Conservation (phyloP, 2,888 invertebrate genomes). For the Loripinus fragilis region DNA sequence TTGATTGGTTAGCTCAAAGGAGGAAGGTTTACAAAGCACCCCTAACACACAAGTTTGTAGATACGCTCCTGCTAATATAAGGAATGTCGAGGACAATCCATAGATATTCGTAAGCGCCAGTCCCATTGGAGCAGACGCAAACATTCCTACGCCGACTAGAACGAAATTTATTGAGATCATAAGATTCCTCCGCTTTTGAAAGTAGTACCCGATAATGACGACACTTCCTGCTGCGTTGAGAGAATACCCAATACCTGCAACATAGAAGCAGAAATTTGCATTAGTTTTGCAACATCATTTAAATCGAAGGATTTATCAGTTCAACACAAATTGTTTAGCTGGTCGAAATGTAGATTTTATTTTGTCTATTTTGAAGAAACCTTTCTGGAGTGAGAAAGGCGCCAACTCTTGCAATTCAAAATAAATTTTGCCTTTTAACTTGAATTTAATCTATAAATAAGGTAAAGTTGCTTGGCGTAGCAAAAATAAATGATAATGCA, state of each 20-base stretch:
- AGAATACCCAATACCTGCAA: constrained; percentile 58
- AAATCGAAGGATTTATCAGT: too few species aligned
- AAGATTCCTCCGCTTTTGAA: constrained; percentile 46
- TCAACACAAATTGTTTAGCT: too few species aligned
- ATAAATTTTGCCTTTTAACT: too few species aligned
- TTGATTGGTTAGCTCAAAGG: constrained; percentile 41
- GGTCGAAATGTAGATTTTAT: too few species aligned
- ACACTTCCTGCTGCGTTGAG: constrained; percentile 48
- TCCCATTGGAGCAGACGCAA: constrained; percentile 53
- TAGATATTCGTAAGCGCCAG: constrained; percentile 36
- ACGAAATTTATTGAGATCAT: constrained; percentile 42
- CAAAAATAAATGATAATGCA: too few species aligned
- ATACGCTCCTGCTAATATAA: constrained; percentile 44
- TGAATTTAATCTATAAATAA: too few species aligned
- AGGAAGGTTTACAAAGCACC: constrained; percentile 49
- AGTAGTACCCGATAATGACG: constrained; percentile 59
- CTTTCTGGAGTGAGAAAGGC: too few species aligned
- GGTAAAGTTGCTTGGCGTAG: too few species aligned
- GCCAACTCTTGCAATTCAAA: too few species aligned
- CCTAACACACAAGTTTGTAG: constrained; percentile 59
- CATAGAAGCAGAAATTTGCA: not conserved
- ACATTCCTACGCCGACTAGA: constrained; percentile 55
- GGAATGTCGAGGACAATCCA: constrained; percentile 51
- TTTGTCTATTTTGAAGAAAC: too few species aligned
- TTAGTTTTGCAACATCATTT: too few species aligned